phyloP scores from a whole-genome alignment of 2,113 vertebrate genomes.

The Pollimyrus isidori region DNA sequence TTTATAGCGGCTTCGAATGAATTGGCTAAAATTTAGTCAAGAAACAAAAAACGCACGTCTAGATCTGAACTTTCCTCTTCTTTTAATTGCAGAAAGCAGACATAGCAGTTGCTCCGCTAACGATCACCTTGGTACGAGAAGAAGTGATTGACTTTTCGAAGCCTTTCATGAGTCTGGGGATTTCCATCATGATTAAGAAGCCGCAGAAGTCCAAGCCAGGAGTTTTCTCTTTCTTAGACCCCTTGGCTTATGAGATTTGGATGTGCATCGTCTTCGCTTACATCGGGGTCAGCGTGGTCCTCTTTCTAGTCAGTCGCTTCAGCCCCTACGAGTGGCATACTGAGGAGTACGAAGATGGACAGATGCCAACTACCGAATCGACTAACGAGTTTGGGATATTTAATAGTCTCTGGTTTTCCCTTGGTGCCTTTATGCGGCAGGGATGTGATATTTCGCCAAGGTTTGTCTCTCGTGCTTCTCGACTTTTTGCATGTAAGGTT shows the following conservation, averaged over 20 bases:
- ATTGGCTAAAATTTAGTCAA: neutral
- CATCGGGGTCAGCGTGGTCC: slow-evolving; percentile 95
- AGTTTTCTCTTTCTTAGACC: slow-evolving; percentile 97
- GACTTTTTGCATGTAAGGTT: slow-evolving; percentile 75
- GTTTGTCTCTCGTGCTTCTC: slow-evolving; percentile 69
- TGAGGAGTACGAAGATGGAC: slow-evolving; percentile 95
- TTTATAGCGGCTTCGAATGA: neutral
- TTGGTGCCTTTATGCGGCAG: slow-evolving; percentile 89
- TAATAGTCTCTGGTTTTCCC: slow-evolving; percentile 96
- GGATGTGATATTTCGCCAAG: slow-evolving; percentile 92
- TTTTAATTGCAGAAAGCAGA: slow-evolving; percentile 82
- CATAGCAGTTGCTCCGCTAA: slow-evolving; percentile 89
- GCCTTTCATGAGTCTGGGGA: slow-evolving; percentile 96
- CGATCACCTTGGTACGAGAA: slow-evolving; percentile 91
- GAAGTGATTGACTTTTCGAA: slow-evolving; percentile 99
- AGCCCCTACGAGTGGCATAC: slow-evolving; percentile 97
- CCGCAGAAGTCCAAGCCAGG: slow-evolving; percentile 97
- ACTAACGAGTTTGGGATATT: slow-evolving; percentile 99
- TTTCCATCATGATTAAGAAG: slow-evolving; percentile 99
- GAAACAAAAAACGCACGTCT: neutral
- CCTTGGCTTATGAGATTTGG: slow-evolving; percentile 96
- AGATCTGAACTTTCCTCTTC: slow-evolving; percentile 22
- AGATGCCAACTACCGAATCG: slow-evolving; percentile 88
- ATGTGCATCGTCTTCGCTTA: slow-evolving; percentile 99
- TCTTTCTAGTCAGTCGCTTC: slow-evolving; percentile 97